Conservation (phyloP, 2,113 vertebrate species). For the Sterrhoptilus dennistouni region DNA sequence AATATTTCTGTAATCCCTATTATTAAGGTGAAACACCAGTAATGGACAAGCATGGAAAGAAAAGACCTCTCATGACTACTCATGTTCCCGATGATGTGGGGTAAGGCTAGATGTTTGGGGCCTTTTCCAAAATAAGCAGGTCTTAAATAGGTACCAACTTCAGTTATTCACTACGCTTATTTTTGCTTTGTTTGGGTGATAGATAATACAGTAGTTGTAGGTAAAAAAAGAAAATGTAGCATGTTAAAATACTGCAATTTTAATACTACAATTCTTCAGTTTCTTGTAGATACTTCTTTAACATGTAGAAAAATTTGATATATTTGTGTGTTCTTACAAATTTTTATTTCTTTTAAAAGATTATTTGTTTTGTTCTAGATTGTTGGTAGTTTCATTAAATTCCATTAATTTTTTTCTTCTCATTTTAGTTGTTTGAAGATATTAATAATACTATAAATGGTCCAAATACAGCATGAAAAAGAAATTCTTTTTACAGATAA, state of each 20-base stretch:
- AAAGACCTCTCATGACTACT: conserved; percentile 58
- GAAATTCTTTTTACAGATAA: neutral
- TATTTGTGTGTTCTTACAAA: neutral
- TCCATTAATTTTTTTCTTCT: neutral
- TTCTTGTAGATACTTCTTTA: neutral
- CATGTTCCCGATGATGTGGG: conserved; percentile 70
- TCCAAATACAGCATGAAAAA: neutral
- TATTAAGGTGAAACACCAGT: conserved; percentile 57
- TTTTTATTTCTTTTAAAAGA: neutral
- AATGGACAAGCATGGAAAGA: conserved; percentile 74
- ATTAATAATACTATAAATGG: neutral
- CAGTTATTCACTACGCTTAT: neutral
- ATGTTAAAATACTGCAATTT: neutral
- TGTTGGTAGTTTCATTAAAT: neutral
- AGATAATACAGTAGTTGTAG: neutral
- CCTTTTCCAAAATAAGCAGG: neutral
- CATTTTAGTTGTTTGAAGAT: neutral
- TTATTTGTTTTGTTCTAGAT: neutral
- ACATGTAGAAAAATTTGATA: neutral
- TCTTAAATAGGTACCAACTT: neutral
- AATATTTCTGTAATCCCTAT: conserved; percentile 2
- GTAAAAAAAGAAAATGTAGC: neutral
- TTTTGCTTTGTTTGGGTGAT: neutral
- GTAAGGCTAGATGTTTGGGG: conserved; percentile 50
- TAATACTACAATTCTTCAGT: neutral